A percentile compares a stretch with the other conserved stretches of the same genome.
Evolutionary conservation across 2,113 vertebrate genomes (phyloP).

Genomic region (Eleginops maclovinus): DNA sequence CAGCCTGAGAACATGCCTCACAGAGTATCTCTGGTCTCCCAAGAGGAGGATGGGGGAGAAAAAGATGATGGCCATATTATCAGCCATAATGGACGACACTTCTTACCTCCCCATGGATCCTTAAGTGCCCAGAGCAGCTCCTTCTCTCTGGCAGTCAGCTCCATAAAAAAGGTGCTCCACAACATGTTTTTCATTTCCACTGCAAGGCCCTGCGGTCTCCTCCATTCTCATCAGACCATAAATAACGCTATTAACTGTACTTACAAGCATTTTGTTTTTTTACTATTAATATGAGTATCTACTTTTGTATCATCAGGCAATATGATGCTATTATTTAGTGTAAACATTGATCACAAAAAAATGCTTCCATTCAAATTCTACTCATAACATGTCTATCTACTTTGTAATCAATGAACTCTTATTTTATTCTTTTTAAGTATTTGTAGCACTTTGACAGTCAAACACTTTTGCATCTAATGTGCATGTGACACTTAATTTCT

Average conservation of each 20-base stretch:
- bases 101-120: slow-evolving; percentile 41
- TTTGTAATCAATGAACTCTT: neutral
- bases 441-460: too few species aligned
- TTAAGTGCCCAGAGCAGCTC: slow-evolving; percentile 31
- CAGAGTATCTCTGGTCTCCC: slow-evolving; percentile 32
- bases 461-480: too few species aligned
- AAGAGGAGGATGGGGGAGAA: slow-evolving; percentile 5
- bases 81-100: slow-evolving; percentile 53
- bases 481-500: neutral
- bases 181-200: slow-evolving; percentile 32
- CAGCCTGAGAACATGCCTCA: slow-evolving; percentile 45
- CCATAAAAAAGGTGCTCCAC: slow-evolving; percentile 22
- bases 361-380: neutral
- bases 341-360: neutral
- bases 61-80: slow-evolving; percentile 60
- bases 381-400: neutral
- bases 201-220: neutral
- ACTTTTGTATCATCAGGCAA: neutral
- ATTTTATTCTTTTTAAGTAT: too few species aligned
- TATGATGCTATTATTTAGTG: neutral
- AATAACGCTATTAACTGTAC: neutral
- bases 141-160: slow-evolving; percentile 25
- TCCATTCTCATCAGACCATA: slow-evolving; percentile 8
- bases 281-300: neutral
- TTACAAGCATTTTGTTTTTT: neutral